Evolutionary conservation across 2,888 invertebrate genomes (phyloP).

Genomic region (Chloroclystis v-ata): DNA sequence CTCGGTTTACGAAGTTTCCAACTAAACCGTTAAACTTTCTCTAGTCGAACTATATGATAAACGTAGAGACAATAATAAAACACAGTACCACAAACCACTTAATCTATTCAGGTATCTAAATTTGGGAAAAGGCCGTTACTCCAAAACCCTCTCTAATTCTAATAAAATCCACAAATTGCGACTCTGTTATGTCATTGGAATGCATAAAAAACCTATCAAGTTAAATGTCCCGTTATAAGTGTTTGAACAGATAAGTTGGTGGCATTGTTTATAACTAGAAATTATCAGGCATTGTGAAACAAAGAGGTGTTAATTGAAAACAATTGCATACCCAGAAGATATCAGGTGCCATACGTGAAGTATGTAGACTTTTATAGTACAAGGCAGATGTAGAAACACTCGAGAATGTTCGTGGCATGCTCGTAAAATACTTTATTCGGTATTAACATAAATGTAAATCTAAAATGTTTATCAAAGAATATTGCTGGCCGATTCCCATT

Average conservation of each 20-base stretch:
- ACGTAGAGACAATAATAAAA: background rate
- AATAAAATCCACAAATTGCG: too few relatives aligned
- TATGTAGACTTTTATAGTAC: background rate
- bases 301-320: constrained; percentile 13
- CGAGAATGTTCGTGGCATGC: background rate
- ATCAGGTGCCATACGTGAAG: constrained; percentile 16
- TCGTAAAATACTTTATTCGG: background rate
- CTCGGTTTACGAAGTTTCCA: background rate
- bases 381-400: background rate
- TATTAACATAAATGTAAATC: background rate
- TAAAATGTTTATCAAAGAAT: background rate
- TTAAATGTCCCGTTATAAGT: too few relatives aligned
- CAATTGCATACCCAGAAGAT: constrained; percentile 12
- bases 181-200: background rate
- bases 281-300: constrained; percentile 9
- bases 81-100: background rate
- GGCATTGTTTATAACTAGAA: constrained; percentile 2
- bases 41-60: background rate
- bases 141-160: too few relatives aligned
- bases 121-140: too few relatives aligned
- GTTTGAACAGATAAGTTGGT: background rate
- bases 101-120: constrained; percentile 5
- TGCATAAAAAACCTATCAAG: background rate
- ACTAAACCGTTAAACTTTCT: constrained; percentile 1
- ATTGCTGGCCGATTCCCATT: too few relatives aligned